Base-by-base conservation (phyloP, 2,797 vertebrate genomes). In the Salarias fasciatus region DNA sequence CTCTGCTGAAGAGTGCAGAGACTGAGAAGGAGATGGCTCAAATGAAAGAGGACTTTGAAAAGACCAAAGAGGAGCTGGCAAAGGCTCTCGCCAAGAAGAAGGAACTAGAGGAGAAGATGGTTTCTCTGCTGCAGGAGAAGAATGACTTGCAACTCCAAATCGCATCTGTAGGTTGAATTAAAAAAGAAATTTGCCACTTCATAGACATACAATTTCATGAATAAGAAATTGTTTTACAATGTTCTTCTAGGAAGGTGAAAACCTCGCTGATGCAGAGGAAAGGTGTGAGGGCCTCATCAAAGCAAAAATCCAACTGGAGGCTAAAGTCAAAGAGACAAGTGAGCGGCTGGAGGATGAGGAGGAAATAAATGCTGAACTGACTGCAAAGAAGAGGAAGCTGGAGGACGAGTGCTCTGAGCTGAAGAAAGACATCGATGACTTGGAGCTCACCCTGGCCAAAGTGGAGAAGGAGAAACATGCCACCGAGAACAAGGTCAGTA, bases 81-180 rank as follows among this genome's bases (percentile, higher is more conserved):
- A 79, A 94, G 69, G 91, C 94, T 50, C 91, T 95, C 31, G 92
- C 94, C 12, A 95, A 93, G 82, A 92, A 92, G 68, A 96, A 96
- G 67, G 95, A 96, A 13, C 81, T 96, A 0, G 95, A 97, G 56
- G 94, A 95, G 77, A 97, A 96, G 85, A 94, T 96, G 94, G 94
- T 95, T 11, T 63, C 92, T 36, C 75, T 97, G 8, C 63, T 94
- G 68, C 94, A 96, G 79, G 95, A 97, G 69, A 97, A 96, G 86
- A 97, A 97, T 45, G 95, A 97, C 28, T 77, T 96, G 56, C 91
- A 92, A 57, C 92, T 96, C 5, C 94, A 95, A 91, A 93, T 95
- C 1, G 92, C 95, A 72, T 80, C 95, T 59, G 96, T 98, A 75
- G 92, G 94, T 85, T 61, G 13, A 47, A 33, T 24, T 4, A 11